Conservation (phyloP, 2,888 invertebrate species). For the Anaspis maculata region DNA sequence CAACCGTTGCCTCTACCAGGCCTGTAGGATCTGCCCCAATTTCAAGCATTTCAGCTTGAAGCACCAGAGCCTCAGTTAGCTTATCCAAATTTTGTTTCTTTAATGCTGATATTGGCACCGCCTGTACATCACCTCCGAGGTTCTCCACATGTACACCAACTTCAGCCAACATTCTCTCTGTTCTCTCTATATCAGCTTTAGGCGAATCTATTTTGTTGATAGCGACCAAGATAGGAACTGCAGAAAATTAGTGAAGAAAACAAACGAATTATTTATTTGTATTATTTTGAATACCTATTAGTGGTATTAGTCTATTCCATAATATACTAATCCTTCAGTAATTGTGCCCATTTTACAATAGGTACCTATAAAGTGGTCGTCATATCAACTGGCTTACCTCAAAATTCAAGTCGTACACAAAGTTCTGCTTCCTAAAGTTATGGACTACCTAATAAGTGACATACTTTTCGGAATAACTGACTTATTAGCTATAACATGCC, state of each 20-base stretch:
- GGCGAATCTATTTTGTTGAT: slow-evolving; percentile 97
- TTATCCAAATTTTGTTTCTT: slow-evolving; percentile 68
- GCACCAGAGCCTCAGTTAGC: slow-evolving; percentile 73
- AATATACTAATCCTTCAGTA: no score
- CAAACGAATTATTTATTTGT: background rate
- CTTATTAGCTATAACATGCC: no score
- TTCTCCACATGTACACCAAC: slow-evolving; percentile 80
- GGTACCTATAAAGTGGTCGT: no score
- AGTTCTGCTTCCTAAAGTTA: no score
- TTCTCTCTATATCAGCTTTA: slow-evolving; percentile 76
- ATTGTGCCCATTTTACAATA: no score
- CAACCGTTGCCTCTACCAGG: slow-evolving; percentile 77
- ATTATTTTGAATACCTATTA: background rate
- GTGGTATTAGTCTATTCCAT: no score
- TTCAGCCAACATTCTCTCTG: slow-evolving; percentile 65
- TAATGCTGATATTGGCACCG: slow-evolving; percentile 85
- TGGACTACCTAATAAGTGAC: no score
- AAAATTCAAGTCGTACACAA: no score
- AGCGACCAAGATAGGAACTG: slow-evolving; percentile 92
- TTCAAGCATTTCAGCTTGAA: slow-evolving; percentile 83
- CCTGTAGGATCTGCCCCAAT: slow-evolving; percentile 77
- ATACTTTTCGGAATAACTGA: no score
- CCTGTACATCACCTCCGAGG: slow-evolving; percentile 85
- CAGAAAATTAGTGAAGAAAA: slow-evolving; percentile 28
- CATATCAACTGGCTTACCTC: no score